Evolutionary conservation across 2,797 vertebrate genomes (phyloP).

Genomic region (Thaleichthys pacificus): DNA sequence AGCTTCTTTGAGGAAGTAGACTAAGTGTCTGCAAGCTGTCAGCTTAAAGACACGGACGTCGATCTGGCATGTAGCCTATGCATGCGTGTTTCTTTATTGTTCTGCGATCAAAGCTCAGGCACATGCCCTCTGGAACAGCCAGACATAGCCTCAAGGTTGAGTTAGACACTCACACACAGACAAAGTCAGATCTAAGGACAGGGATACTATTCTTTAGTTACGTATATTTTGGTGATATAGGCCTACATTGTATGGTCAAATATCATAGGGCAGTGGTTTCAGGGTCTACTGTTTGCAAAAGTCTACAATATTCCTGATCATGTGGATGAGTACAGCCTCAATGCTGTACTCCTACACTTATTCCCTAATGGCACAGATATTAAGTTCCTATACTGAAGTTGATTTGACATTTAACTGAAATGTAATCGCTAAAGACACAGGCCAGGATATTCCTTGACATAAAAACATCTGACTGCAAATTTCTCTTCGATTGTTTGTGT

Average conservation of each 20-base stretch:
- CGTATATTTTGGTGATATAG: neutral
- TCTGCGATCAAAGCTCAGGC: neutral
- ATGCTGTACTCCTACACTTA: too few species aligned
- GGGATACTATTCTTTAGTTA: neutral
- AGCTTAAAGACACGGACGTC: conserved; percentile 48
- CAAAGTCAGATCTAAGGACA: neutral
- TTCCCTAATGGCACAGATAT: too few species aligned
- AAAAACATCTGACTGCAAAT: too few species aligned
- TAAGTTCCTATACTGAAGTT: too few species aligned
- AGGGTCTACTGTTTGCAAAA: too few species aligned
- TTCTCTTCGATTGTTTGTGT: neutral
- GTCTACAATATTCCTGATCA: too few species aligned
- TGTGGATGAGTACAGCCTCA: too few species aligned
- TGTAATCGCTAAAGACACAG: too few species aligned
- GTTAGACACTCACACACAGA: neutral
- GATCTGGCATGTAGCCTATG: conserved; percentile 11
- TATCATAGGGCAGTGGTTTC: neutral
- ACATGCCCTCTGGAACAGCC: neutral
- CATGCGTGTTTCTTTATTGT: neutral
- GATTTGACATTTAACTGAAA: too few species aligned
- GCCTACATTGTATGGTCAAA: neutral
- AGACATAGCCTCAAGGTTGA: neutral
- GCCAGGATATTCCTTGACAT: too few species aligned
- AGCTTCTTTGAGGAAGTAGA: conserved; percentile 51
- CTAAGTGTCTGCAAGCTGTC: conserved; percentile 44